Base-by-base conservation (phyloP, 92 coral and sea anemone genomes). In the Hydrozoanthus gracilis region DNA sequence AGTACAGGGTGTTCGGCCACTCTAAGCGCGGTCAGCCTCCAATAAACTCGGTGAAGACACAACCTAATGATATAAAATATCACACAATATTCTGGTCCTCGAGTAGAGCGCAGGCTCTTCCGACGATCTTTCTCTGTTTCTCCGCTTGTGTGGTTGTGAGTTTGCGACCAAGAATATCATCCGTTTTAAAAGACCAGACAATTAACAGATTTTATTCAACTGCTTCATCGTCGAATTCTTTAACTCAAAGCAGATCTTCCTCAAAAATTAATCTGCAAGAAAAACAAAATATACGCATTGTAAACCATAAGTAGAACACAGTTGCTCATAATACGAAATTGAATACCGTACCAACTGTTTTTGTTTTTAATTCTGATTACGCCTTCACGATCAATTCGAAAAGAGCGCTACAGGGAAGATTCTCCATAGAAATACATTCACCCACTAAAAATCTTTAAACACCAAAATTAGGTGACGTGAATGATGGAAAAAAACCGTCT, bases 241-340 rank as follows among this genome's bases (percentile, higher is more conserved):
- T 54, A 64, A 49, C 7, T 64, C 69, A 62, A 13, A 17, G 44
- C 62, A 48, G 17, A 65, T 65, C 85, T 80, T 64, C 56, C 60
- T 65, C 73, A 80, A 65, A 49, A 11, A 46, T 65, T 80, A 8
- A 65, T 80, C 85, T 80, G 85, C 56, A 80, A 79, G 72, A 65
- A 80, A 80, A 80, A 80, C 10, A 67, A 60, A 45, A 58, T 4
- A 65, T 61, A 56, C 3, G 39, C 44, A 7, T 15, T 55, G 14
- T 20, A 76, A 76, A 52, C 46, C 51, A 80, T 80, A 48, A 48
- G 13, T 17, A 27, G 74, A 48, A 45, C 58, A 46, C 54, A 80
- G 73, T 80, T 48, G 74, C 61, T 80, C 18, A 48, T 64, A 80
- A 65, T 64, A 80, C 65, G 50, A 48, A 45, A 80, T 11, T 65